A percentile compares a stretch with the other conserved stretches of the same genome.
Conservation (phyloP, 2,888 invertebrate genomes). For the Xanthia icteritia region DNA sequence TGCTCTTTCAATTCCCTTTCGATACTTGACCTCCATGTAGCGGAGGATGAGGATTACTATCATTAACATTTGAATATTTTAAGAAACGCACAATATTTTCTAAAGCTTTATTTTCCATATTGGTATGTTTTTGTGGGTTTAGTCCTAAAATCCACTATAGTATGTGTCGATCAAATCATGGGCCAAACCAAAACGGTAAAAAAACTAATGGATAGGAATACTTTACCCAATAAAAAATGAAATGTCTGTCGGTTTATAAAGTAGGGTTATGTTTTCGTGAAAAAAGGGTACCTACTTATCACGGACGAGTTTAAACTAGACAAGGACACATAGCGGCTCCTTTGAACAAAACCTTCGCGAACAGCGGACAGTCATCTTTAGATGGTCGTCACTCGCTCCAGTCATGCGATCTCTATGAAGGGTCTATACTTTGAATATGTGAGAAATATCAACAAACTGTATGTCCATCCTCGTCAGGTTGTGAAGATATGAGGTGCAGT, state of each 20-base stretch:
- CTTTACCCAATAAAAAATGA: background rate
- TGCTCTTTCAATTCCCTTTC: too few relatives aligned
- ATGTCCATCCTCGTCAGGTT: slow-evolving; percentile 87
- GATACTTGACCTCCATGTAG: too few relatives aligned
- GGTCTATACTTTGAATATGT: background rate
- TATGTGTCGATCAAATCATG: background rate
- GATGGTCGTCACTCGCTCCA: background rate
- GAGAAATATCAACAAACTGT: slow-evolving; percentile 74
- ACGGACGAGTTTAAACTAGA: background rate
- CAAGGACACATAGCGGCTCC: background rate
- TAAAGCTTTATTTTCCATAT: background rate
- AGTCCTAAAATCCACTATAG: background rate
- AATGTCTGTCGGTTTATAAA: background rate
- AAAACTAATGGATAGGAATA: background rate
- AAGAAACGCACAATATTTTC: background rate
- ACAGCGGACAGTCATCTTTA: background rate
- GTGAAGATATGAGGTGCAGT: slow-evolving; percentile 83
- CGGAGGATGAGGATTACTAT: background rate
- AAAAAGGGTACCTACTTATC: background rate
- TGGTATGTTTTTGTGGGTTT: background rate
- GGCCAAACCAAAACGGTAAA: background rate
- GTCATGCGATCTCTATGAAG: background rate
- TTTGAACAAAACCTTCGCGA: background rate
- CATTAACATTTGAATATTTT: background rate
- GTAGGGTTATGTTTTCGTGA: background rate